Evolutionary conservation across 2,113 vertebrate genomes (phyloP), one percentile per base, ranked within the genome.

Genomic region (Epinephelus cyanopodus): DNA sequence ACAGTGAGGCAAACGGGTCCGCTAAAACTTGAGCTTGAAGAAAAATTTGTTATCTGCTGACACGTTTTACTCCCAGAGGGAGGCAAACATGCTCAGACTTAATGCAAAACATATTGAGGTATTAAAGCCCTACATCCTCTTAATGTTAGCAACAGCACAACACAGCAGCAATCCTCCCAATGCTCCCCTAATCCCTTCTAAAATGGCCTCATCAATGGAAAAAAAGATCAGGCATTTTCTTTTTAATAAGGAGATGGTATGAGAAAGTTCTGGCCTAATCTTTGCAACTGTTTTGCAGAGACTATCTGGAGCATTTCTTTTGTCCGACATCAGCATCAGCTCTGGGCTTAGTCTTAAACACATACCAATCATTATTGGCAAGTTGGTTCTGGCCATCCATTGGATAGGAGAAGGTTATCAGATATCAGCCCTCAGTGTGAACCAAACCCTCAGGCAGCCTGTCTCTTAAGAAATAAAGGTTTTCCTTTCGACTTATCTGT

Each of bases 331-430:
- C 56, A 77, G 71, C 76, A 73, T 74, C 77, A 85, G 79, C 77
- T 82, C 15, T 84, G 27, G 72, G 80, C 74, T 81, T 52, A 86
- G 82, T 84, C 86, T 87, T 77, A 56, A 83, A 91, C 92, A 90
- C 93, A 95, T 94, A 95, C 90, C 90, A 84, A 52, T 92, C 93
- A 92, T 95, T 94, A 93, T 88, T 91, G 90, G 85, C 92, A 93
- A 92, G 90, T 94, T 94, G 90, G 89, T 90, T 93, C 94, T 93
- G 92, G 93, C 89, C 92, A 84, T 76, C 79, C 78, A 88, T 67
- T 90, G 90, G 90, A 91, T 85, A 77, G 84, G 63, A 82, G 79
- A 75, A 86, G 85, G 89, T 91, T 92, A 94, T 94, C 92, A 82
- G 87, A 87, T 90, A 69, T 89, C 84, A 86, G 86, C 53, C 52